Percentiles rank a stretch among this genome's conserved stretches.
phyloP scores from a whole-genome alignment of 1,140 invertebrate genomes.

The Drosophila sproati region DNA sequence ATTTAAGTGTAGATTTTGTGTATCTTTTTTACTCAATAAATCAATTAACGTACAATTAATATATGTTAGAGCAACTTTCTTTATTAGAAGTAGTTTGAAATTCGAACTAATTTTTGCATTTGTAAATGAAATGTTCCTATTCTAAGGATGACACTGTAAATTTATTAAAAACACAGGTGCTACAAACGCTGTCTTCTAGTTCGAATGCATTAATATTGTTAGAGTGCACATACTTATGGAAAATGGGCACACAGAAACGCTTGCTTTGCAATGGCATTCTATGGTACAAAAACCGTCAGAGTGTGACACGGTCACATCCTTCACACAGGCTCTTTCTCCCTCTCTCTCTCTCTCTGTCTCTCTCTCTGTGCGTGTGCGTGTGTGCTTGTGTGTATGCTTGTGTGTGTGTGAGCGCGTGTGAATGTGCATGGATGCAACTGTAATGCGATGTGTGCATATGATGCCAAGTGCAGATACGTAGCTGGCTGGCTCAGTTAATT shows the following conservation, averaged over 20 bases:
- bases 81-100: no score
- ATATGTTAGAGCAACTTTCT: no score
- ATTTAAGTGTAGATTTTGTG: no score
- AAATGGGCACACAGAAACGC: constrained; percentile 13
- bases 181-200: not conserved
- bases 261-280: constrained; percentile 60
- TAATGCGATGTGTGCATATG: constrained; percentile 49
- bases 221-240: constrained; percentile 26
- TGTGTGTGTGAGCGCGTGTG: constrained; percentile 30
- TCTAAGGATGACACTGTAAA: no score
- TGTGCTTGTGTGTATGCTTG: not conserved
- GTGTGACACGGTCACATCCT: constrained; percentile 82
- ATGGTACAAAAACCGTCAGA: constrained; percentile 73
- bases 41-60: no score
- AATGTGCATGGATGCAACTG: constrained; percentile 24
- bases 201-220: not conserved
- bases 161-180: not conserved
- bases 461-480: constrained; percentile 49
- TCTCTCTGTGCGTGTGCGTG: no score
- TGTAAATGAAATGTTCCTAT: no score
- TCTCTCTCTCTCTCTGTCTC: constrained; percentile 18
- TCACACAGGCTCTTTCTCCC: constrained; percentile 51
- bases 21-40: no score
- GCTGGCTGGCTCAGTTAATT: constrained; percentile 67
- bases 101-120: no score